phyloP scores from a whole-genome alignment of 2,888 invertebrate genomes.

The Melitaea athalia region DNA sequence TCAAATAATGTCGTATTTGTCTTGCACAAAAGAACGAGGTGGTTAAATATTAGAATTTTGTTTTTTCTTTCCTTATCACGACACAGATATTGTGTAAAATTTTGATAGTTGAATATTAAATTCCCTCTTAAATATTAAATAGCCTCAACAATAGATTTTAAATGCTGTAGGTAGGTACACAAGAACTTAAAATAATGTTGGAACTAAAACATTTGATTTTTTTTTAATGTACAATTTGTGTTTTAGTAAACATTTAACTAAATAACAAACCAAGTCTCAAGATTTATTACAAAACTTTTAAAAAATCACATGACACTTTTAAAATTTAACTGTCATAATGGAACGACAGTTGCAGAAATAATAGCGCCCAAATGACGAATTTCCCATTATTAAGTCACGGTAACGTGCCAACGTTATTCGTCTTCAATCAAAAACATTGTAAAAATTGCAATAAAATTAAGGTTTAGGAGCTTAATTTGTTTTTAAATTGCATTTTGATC shows the following conservation, averaged over 20 bases:
- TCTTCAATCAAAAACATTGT: slow-evolving; percentile 40
- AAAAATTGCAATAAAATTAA: slow-evolving; percentile 35
- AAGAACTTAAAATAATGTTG: not conserved
- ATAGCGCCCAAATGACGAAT: slow-evolving; percentile 53
- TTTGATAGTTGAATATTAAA: not conserved
- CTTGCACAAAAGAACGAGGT: not conserved
- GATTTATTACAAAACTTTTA: slow-evolving; percentile 3
- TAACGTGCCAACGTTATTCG: slow-evolving; percentile 40
- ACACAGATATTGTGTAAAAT: not conserved
- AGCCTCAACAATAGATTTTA: not conserved
- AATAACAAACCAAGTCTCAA: not conserved
- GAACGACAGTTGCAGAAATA: slow-evolving; percentile 54
- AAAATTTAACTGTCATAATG: slow-evolving; percentile 59
- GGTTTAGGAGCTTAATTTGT: slow-evolving; percentile 32
- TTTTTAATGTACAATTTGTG: not conserved
- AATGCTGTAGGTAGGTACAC: not conserved
- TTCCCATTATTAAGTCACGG: slow-evolving; percentile 48
- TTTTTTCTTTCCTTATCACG: not conserved
- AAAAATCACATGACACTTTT: slow-evolving; percentile 47
- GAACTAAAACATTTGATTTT: not conserved
- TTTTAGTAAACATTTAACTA: not conserved
- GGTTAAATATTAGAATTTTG: not conserved
- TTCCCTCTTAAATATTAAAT: not conserved
- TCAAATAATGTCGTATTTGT: not conserved
- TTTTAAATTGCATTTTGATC: slow-evolving; percentile 31